These are phyloP conservation scores for Agrypnia vestita DNA, from an alignment of 1,140 invertebrate species.

Conservation along the genomic window DNA sequence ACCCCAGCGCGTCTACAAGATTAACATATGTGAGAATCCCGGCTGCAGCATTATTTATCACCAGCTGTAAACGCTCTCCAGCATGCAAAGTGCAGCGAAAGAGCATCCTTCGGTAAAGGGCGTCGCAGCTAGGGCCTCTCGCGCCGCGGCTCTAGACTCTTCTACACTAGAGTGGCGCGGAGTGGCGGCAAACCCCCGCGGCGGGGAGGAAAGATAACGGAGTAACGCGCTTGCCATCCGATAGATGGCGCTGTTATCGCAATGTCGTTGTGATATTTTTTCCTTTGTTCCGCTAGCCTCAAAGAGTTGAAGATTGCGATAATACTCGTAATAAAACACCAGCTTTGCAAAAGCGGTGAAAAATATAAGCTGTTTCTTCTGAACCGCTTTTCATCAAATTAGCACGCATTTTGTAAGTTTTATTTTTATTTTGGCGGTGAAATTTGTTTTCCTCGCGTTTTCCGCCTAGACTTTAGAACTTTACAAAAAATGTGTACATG, in stretches of 20 bases:
- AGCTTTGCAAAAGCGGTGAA: no score
- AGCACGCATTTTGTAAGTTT: no score
- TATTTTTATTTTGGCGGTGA: no score
- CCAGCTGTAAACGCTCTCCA: conserved; percentile 34
- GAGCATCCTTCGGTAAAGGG: conserved; percentile 18
- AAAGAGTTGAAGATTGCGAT: no score
- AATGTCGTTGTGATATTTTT: conserved; percentile 5
- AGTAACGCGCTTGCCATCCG: conserved; percentile 29
- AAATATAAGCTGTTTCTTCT: no score
- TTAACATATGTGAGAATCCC: background rate
- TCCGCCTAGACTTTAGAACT: no score
- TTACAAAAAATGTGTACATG: no score
- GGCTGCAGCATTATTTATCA: conserved; percentile 33
- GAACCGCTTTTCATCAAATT: no score
- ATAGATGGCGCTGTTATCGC: conserved; percentile 14
- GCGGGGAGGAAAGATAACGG: conserved; percentile 4
- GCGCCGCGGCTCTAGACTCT: background rate
- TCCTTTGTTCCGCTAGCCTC: conserved; percentile 7
- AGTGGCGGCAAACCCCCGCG: background rate
- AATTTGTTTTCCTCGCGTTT: no score
- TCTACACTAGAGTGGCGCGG: background rate
- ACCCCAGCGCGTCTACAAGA: background rate
- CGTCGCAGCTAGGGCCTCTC: conserved; percentile 9
- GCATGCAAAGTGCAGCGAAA: conserved; percentile 10
- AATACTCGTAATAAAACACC: no score